Percentiles rank a stretch among this genome's conserved stretches.
Evolutionary conservation across 2,113 vertebrate species (phyloP).

Genomic region (Gobio gobio): DNA sequence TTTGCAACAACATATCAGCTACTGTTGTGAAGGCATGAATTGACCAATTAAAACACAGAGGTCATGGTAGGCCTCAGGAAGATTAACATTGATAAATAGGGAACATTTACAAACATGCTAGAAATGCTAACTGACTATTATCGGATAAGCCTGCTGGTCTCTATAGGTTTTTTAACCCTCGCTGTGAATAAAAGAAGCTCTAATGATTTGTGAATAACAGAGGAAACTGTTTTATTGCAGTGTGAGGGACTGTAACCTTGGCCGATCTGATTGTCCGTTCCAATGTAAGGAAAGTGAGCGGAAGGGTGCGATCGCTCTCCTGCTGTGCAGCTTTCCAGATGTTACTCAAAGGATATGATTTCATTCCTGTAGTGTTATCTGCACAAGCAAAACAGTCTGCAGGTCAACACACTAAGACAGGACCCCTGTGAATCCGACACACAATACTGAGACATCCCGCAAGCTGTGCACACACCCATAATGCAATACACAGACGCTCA

Average conservation of each 20-base stretch:
- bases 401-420: constrained; percentile 60
- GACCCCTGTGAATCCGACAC: constrained; percentile 45
- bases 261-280: constrained; percentile 53
- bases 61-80: background rate
- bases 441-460: constrained; percentile 45
- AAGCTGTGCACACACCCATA: constrained; percentile 32
- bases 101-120: background rate
- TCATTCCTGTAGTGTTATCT: constrained; percentile 61
- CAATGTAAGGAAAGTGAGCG: constrained; percentile 59
- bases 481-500: constrained; percentile 39
- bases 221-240: constrained; percentile 40
- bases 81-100: background rate
- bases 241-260: constrained; percentile 44
- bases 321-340: constrained; percentile 76
- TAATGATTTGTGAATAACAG: constrained; percentile 6
- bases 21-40: background rate
- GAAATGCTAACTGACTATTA: background rate
- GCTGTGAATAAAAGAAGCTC: background rate
- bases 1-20: constrained; percentile 10
- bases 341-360: constrained; percentile 73
- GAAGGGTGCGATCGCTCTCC: constrained; percentile 70
- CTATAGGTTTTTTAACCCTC: background rate
- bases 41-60: constrained; percentile 32
- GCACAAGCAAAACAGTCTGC: constrained; percentile 59
- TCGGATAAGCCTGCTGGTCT: background rate